Conservation (phyloP, 2,113 vertebrate genomes). For the Daubentonia madagascariensis region DNA sequence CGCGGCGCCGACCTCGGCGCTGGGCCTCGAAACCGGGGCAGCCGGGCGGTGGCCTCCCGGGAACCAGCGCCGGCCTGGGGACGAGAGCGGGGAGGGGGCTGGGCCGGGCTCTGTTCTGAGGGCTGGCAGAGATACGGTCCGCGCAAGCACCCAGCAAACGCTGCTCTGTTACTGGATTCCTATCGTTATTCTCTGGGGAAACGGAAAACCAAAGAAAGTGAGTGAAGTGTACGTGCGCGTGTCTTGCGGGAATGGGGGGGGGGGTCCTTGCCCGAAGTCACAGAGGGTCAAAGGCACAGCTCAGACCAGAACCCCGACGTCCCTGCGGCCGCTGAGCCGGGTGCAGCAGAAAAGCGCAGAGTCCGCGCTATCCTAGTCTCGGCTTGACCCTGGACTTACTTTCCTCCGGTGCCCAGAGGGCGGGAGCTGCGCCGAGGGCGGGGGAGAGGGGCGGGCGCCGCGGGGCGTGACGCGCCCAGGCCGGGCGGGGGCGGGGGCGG, state of each 20-base stretch:
- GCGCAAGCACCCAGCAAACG: background rate
- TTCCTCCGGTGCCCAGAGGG: background rate
- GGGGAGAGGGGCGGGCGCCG: background rate
- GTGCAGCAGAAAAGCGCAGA: background rate
- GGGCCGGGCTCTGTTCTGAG: background rate
- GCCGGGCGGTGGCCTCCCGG: fast-evolving
- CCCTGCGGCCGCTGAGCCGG: background rate
- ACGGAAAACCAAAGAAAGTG: background rate
- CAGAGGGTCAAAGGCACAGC: background rate
- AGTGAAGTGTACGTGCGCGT: fast-evolving
- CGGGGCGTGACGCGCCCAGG: slow-evolving; percentile 75
- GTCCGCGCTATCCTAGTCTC: no score
- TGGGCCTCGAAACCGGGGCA: fast-evolving
- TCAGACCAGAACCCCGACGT: background rate
- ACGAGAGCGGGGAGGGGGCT: fast-evolving
- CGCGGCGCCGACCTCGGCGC: background rate
- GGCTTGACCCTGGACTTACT: background rate
- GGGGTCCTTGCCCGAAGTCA: background rate
- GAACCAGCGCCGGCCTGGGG: fast-evolving
- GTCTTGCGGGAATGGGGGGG: no score
- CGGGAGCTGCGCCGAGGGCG: background rate
- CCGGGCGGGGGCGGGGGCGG: slow-evolving; percentile 63
- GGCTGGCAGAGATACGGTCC: fast-evolving
- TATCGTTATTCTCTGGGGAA: background rate
- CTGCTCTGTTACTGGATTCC: background rate